Conservation (phyloP, 1,140 invertebrate genomes). For the Temnothorax curvispinosus region DNA sequence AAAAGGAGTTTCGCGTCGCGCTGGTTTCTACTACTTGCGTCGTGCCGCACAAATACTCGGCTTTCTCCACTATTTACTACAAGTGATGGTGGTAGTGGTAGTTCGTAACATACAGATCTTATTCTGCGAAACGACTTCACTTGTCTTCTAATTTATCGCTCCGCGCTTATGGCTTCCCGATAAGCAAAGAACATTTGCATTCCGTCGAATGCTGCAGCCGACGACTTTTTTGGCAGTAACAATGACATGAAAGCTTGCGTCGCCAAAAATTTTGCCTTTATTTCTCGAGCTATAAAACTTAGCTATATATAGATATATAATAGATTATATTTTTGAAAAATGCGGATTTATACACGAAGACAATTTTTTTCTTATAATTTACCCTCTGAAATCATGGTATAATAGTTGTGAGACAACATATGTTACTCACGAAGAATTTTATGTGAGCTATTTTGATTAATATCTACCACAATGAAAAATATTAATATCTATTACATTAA, state of each 20-base stretch:
- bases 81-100: not conserved
- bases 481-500: no score
- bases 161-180: conserved; percentile 34
- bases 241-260: not conserved
- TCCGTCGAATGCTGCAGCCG: not conserved
- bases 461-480: no score
- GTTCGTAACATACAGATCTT: conserved; percentile 28
- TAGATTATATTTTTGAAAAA: not conserved
- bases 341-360: no score
- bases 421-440: no score
- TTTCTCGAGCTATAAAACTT: no score
- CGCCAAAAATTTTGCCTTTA: not conserved
- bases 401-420: no score
- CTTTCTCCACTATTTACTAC: conserved; percentile 43
- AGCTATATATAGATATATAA: no score
- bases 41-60: conserved; percentile 34
- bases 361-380: no score
- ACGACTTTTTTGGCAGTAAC: not conserved
- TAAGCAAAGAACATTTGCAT: conserved; percentile 17
- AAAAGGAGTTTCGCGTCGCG: conserved; percentile 51
- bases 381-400: no score
- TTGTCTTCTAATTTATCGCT: conserved; percentile 41
- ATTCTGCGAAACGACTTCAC: conserved; percentile 33
- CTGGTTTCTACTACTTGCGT: conserved; percentile 34
- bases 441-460: no score